Percentiles rank a stretch among this genome's conserved stretches.
phyloP scores from a whole-genome alignment of 2,888 invertebrate genomes.

The Torymus tubicola region DNA sequence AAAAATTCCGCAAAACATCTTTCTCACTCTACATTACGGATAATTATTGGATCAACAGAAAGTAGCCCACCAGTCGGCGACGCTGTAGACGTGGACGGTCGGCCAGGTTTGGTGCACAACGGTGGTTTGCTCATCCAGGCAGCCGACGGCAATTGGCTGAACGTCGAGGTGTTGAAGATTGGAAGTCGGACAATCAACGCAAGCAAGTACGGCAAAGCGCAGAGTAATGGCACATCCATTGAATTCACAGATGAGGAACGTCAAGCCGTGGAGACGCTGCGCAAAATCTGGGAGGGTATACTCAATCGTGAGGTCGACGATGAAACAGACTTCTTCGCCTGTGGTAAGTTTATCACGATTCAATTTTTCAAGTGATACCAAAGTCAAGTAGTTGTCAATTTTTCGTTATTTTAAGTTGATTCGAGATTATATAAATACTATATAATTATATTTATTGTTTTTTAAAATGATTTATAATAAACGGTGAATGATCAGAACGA shows the following conservation, averaged over 20 bases:
- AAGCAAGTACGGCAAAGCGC: constrained; percentile 84
- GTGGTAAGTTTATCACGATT: constrained; percentile 21
- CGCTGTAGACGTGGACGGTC: constrained; percentile 75
- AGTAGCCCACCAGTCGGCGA: constrained; percentile 77
- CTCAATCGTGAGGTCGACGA: constrained; percentile 84
- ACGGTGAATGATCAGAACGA: too few relatives aligned
- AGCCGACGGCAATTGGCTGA: constrained; percentile 88
- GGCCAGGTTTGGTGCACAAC: constrained; percentile 82
- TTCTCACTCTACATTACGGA: too few relatives aligned
- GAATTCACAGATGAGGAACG: constrained; percentile 87
- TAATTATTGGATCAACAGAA: neutral
- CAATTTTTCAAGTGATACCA: neutral
- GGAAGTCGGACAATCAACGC: constrained; percentile 90
- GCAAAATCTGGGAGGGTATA: constrained; percentile 90
- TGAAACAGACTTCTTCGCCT: constrained; percentile 91
- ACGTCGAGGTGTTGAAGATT: constrained; percentile 86
- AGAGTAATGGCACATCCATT: constrained; percentile 77
- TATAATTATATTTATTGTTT: too few relatives aligned
- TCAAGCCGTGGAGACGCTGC: constrained; percentile 81
- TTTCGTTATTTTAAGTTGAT: too few relatives aligned
- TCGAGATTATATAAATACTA: too few relatives aligned
- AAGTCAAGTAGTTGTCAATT: too few relatives aligned
- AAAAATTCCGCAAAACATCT: too few relatives aligned
- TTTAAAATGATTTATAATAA: too few relatives aligned
- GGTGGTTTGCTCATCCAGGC: constrained; percentile 89